A percentile compares a stretch with the other conserved stretches of the same genome.
Conservation (phyloP, 2,797 vertebrate species). For the Typhlichthys subterraneus region DNA sequence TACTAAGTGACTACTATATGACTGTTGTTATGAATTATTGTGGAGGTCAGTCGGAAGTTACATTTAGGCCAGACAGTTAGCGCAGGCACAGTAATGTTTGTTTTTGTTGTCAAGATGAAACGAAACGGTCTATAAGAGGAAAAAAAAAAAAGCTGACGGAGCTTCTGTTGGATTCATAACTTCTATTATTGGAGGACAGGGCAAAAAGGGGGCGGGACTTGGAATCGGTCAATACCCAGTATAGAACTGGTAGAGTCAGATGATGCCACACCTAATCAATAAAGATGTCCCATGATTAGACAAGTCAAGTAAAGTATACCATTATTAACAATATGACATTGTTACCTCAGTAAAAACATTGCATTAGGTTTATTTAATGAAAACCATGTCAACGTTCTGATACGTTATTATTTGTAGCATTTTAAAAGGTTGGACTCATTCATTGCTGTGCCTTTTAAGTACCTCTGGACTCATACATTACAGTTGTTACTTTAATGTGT, state of each 20-base stretch:
- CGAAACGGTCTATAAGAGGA: too few species aligned
- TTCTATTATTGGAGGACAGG: too few species aligned
- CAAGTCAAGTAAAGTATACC: slow-evolving; percentile 10
- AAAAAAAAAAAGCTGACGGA: too few species aligned
- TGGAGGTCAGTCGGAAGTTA: too few species aligned
- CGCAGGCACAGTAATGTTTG: too few species aligned
- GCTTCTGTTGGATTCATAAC: too few species aligned
- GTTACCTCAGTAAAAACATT: slow-evolving; percentile 29
- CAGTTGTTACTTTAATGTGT: slow-evolving; percentile 17
- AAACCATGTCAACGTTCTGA: neutral
- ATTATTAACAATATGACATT: slow-evolving; percentile 34
- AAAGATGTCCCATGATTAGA: slow-evolving; percentile 19
- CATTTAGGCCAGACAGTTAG: too few species aligned
- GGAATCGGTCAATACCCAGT: slow-evolving; percentile 27
- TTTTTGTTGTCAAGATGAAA: too few species aligned
- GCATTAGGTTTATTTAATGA: slow-evolving; percentile 21
- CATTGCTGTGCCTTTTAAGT: neutral
- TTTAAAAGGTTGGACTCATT: neutral
- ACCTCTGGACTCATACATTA: slow-evolving; percentile 1
- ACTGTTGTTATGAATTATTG: too few species aligned
- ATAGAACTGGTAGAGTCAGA: slow-evolving; percentile 37
- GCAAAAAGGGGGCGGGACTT: too few species aligned
- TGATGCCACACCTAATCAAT: slow-evolving; percentile 43
- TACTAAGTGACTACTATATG: too few species aligned
- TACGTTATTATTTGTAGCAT: slow-evolving; percentile 3